phyloP scores from a whole-genome alignment of 2,113 vertebrate species.

The Dolichotis patagonum region DNA sequence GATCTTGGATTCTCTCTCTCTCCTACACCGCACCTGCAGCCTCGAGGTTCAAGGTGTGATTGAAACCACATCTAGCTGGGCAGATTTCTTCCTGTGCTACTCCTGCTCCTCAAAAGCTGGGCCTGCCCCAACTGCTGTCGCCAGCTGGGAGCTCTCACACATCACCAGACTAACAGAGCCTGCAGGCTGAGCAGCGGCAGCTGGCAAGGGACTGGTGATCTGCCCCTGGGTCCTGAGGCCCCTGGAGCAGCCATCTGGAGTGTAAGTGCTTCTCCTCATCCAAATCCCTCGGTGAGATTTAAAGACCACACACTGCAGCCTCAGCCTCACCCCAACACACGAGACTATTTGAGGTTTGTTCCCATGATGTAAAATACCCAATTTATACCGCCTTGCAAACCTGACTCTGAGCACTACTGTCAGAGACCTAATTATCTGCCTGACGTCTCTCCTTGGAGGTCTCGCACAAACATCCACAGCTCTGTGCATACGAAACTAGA shows the following conservation, averaged over 20 bases:
- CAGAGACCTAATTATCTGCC: slow-evolving; percentile 43
- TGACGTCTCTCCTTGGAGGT: neutral
- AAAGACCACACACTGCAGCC: neutral
- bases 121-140: neutral
- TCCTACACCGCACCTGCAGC: no score
- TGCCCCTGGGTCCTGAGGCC: neutral
- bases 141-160: neutral
- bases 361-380: neutral
- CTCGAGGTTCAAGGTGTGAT: neutral
- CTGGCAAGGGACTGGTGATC: neutral
- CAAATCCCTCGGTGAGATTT: neutral
- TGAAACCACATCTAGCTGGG: no score
- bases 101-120: neutral
- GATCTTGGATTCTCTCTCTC: neutral
- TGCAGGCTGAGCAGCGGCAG: neutral
- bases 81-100: no score
- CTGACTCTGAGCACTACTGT: slow-evolving; percentile 6
- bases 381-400: neutral
- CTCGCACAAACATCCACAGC: neutral
- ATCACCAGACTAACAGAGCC: neutral
- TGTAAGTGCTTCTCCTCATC: neutral
- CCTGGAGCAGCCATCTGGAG: neutral
- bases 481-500: neutral
- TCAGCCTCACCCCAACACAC: neutral
- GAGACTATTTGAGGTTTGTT: neutral